phyloP scores from a whole-genome alignment of 92 coral and sea anemone species.

The Parazoanthus darwini region DNA sequence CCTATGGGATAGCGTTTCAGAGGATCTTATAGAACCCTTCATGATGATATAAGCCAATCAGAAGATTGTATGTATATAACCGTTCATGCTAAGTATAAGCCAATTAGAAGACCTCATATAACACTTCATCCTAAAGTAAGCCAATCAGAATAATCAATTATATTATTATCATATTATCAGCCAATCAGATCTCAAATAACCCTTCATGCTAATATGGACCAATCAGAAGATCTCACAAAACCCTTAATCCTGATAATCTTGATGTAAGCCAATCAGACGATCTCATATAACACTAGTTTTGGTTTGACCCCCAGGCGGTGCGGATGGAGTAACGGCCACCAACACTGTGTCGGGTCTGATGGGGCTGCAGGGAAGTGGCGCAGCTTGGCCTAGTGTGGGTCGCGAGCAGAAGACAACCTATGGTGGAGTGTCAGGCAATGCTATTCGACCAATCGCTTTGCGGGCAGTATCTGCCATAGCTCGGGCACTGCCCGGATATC shows the following conservation, averaged over 20 bases:
- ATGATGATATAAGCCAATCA: background rate
- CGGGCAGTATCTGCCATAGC: slow-evolving; percentile 98
- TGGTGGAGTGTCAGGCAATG: slow-evolving; percentile 98
- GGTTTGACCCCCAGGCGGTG: slow-evolving; percentile 68
- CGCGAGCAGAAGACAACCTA: slow-evolving; percentile 81
- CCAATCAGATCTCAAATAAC: background rate
- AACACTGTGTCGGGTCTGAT: slow-evolving; percentile 98
- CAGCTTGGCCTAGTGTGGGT: slow-evolving; percentile 94
- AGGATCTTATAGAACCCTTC: no score
- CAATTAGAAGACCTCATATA: background rate
- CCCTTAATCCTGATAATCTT: background rate
- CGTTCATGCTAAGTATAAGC: background rate
- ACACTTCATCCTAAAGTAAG: background rate
- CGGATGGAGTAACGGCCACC: slow-evolving; percentile 99
- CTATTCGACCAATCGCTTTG: slow-evolving; percentile 94
- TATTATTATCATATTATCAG: background rate
- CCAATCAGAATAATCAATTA: background rate
- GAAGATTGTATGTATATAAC: background rate
- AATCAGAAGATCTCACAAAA: background rate
- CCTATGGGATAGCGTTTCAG: no score
- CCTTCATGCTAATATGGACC: background rate
- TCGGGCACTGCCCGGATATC: slow-evolving; percentile 90
- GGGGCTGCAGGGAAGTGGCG: slow-evolving; percentile 74
- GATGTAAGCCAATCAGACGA: background rate
- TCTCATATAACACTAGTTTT: no score